A percentile compares a stretch with the other conserved stretches of the same genome.
phyloP scores from a whole-genome alignment of 2,113 vertebrate species.

The Urocynchramus pylzowi region DNA sequence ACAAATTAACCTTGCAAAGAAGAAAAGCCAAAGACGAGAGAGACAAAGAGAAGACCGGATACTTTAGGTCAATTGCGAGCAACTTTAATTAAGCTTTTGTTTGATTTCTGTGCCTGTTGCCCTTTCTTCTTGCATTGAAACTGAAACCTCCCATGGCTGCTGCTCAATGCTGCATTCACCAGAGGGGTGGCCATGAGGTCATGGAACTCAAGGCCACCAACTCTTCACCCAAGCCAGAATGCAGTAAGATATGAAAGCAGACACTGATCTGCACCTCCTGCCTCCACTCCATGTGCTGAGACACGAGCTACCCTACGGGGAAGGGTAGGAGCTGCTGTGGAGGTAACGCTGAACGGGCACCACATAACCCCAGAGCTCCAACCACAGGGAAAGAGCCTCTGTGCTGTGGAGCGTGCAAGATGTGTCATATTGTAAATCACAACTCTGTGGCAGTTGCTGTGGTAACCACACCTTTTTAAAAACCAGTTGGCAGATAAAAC shows the following conservation, averaged over 20 bases:
- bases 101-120: not conserved
- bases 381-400: not conserved
- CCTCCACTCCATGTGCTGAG: not conserved
- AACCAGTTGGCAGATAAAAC: not conserved
- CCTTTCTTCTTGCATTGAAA: not conserved
- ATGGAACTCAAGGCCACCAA: not conserved
- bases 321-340: not conserved
- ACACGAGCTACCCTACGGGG: rapidly evolving
- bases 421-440: not conserved
- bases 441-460: not conserved
- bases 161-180: rapidly evolving
- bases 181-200: not conserved
- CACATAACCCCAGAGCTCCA: not conserved
- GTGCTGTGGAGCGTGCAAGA: not conserved
- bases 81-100: not conserved
- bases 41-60: not conserved
- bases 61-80: not conserved
- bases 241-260: not conserved
- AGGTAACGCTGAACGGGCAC: rapidly evolving
- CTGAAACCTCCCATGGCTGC: not conserved
- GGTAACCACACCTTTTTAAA: constrained; percentile 22
- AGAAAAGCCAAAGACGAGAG: not conserved
- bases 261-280: not conserved
- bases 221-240: not conserved
- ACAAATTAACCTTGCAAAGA: not conserved